phyloP scores from a whole-genome alignment of 2,797 vertebrate species.

The Tenualosa thibaudeaui region DNA sequence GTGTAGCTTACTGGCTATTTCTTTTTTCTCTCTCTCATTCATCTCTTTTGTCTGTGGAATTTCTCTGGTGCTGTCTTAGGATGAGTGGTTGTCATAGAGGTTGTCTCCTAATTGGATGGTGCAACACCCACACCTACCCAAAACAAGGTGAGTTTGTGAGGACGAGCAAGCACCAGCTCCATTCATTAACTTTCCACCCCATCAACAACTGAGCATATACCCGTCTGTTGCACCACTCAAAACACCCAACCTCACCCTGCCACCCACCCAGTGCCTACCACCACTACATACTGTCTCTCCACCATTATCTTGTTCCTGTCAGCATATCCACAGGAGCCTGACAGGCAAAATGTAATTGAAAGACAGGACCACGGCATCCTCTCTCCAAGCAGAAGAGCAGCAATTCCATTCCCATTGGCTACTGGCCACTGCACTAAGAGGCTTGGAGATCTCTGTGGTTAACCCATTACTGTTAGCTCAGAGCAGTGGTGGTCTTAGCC shows the following conservation, averaged over 20 bases:
- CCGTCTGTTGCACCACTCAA: not conserved
- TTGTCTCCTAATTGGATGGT: not conserved
- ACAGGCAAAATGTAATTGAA: not conserved
- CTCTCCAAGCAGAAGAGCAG: not conserved
- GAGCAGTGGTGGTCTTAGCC: not conserved
- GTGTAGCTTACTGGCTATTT: not conserved
- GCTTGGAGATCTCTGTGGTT: not conserved
- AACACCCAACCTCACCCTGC: not conserved
- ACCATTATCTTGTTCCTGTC: not conserved
- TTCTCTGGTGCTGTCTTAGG: not conserved
- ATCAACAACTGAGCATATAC: not conserved
- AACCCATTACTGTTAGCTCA: slow-evolving; percentile 4
- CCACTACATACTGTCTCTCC: no score
- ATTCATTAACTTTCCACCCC: not conserved
- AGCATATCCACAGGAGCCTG: not conserved
- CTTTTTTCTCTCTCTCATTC: not conserved
- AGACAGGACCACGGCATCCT: not conserved
- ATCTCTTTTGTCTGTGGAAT: not conserved
- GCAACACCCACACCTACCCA: slow-evolving; percentile 9
- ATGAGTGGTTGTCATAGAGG: not conserved
- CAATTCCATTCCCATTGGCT: slow-evolving; percentile 18
- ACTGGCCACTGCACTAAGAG: not conserved
- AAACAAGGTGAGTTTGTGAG: not conserved
- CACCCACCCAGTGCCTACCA: no score
- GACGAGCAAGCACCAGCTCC: not conserved